These are phyloP conservation scores for Centropyge bicolor DNA, from an alignment of 2,797 vertebrate species.

Conservation along the genomic window DNA sequence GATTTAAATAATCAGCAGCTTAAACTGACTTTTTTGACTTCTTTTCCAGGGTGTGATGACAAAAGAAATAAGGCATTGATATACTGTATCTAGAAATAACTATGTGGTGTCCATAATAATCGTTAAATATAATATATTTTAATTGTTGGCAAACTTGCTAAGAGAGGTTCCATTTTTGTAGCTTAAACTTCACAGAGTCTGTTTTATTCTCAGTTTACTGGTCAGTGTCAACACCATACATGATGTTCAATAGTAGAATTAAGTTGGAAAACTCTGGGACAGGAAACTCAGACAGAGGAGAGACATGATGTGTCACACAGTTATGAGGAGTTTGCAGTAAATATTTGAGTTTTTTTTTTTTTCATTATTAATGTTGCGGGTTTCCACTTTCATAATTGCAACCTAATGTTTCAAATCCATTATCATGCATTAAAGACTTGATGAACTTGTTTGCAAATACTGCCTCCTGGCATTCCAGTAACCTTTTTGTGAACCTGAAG, in stretches of 20 bases:
- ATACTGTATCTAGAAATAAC: not conserved
- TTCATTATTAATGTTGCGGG: not conserved
- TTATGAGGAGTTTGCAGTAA: not conserved
- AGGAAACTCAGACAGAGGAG: not conserved
- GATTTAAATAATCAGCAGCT: not conserved
- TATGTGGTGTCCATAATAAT: not conserved
- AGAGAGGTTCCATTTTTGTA: conserved; percentile 37
- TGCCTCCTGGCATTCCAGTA: not conserved
- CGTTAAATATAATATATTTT: not conserved
- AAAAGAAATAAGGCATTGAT: not conserved
- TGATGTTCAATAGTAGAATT: conserved; percentile 47
- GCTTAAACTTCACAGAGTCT: not conserved
- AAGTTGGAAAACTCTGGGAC: conserved; percentile 32
- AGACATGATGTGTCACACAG: conserved; percentile 1
- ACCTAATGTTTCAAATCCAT: not conserved
- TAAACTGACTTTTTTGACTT: not conserved
- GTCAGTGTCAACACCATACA: conserved; percentile 32
- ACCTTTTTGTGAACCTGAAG: conserved; percentile 58
- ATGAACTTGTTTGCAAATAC: not conserved
- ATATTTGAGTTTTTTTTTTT: not conserved
- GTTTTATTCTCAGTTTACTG: conserved; percentile 26
- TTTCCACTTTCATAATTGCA: not conserved
- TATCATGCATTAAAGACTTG: conserved; percentile 2
- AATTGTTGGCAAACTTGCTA: not conserved
- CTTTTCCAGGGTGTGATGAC: not conserved